phyloP scores from a whole-genome alignment of 2,888 invertebrate genomes.

The Phyllotreta cruciferae region DNA sequence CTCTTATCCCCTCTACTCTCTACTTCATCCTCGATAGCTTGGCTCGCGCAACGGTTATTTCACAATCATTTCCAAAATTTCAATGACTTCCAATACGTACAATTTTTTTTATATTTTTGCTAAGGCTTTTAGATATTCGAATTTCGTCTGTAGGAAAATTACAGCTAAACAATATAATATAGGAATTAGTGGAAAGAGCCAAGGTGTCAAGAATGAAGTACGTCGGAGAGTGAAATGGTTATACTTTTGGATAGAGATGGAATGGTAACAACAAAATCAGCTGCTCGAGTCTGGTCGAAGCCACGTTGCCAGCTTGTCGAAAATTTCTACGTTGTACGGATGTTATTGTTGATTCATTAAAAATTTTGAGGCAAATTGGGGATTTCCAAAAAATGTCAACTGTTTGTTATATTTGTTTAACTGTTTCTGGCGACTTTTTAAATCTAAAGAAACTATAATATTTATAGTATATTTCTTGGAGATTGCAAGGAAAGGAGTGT shows the following conservation, averaged over 20 bases:
- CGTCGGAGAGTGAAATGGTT: constrained; percentile 11
- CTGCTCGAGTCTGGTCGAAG: constrained; percentile 23
- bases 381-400: too few species aligned
- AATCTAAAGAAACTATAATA: too few species aligned
- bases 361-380: too few species aligned
- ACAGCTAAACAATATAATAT: not conserved
- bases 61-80: too few species aligned
- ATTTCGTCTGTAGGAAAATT: not conserved
- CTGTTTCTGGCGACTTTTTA: too few species aligned
- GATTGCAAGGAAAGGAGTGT: not conserved
- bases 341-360: too few species aligned
- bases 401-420: too few species aligned
- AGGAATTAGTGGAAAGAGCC: constrained; percentile 1
- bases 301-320: too few species aligned
- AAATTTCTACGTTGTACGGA: too few species aligned
- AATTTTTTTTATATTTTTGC: constrained; percentile 11
- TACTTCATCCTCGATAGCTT: constrained; percentile 33
- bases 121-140: constrained; percentile 16
- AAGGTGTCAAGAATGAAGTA: constrained; percentile 8
- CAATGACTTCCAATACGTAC: not conserved
- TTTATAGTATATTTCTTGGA: not conserved
- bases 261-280: constrained; percentile 26
- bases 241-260: constrained; percentile 17
- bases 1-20: constrained; percentile 30
- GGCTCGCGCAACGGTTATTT: not conserved